Conservation (phyloP, 2,888 invertebrate genomes). For the Lasiommata megera region DNA sequence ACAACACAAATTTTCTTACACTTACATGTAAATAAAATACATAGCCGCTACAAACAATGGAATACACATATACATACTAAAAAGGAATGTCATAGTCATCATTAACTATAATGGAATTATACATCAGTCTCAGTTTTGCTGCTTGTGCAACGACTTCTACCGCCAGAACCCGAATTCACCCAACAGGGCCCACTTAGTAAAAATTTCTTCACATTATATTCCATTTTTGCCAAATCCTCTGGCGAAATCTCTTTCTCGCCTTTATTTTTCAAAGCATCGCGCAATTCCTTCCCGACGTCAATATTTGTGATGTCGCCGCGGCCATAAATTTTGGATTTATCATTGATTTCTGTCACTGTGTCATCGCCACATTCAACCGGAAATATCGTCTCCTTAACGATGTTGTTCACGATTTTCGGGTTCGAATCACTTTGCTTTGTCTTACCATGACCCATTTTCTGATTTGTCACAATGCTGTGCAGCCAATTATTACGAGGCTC, state of each 20-base stretch:
- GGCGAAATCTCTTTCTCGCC: constrained; percentile 67
- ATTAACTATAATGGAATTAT: constrained; percentile 58
- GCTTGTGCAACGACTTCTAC: constrained; percentile 71
- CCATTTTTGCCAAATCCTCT: constrained; percentile 86
- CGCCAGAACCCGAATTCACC: constrained; percentile 53
- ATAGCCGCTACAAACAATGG: constrained; percentile 8
- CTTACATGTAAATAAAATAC: constrained; percentile 8
- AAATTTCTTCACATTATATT: constrained; percentile 89
- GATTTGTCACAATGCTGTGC: constrained; percentile 45
- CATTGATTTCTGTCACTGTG: constrained; percentile 61
- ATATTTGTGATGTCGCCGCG: constrained; percentile 45
- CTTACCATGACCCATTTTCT: constrained; percentile 44
- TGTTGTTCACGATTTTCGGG: constrained; percentile 50
- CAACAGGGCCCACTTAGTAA: constrained; percentile 81
- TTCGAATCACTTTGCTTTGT: constrained; percentile 37
- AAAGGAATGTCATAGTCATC: constrained; percentile 42
- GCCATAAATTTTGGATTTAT: constrained; percentile 52
- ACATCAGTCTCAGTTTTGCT: constrained; percentile 82
- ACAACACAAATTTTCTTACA: constrained; percentile 8
- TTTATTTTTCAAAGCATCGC: constrained; percentile 52
- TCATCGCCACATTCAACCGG: constrained; percentile 67
- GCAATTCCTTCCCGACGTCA: constrained; percentile 50
- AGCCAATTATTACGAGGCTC: constrained; percentile 58
- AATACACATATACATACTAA: constrained; percentile 27
- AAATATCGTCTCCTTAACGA: constrained; percentile 69